phyloP scores from a whole-genome alignment of 2,113 vertebrate species.

The Scatophagus argus region DNA sequence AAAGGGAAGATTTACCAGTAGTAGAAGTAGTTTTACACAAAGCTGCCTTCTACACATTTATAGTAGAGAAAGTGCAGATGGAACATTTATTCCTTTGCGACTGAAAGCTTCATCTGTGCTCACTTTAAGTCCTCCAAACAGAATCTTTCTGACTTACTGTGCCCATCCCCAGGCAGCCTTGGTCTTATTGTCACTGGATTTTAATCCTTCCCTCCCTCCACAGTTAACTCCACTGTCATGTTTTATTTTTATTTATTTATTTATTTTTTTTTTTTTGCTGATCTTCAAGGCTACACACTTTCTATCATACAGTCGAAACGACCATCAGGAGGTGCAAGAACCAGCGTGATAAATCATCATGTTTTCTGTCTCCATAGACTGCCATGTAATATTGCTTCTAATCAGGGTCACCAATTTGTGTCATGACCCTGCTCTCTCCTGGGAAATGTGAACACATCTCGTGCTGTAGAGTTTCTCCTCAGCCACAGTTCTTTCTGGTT shows the following conservation, averaged over 20 bases:
- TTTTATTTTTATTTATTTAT: too few relatives aligned
- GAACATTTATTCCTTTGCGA: constrained; percentile 7
- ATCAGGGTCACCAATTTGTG: background rate
- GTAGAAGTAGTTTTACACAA: too few relatives aligned
- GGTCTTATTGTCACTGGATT: background rate
- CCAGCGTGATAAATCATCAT: background rate
- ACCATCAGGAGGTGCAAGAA: background rate
- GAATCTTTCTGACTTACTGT: constrained; percentile 1
- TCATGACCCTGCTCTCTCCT: background rate
- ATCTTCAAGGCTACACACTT: constrained; percentile 2
- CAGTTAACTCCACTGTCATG: background rate
- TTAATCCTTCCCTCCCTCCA: background rate
- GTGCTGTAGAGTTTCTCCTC: background rate
- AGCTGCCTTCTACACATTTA: background rate
- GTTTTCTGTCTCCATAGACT: background rate
- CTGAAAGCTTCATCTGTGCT: background rate
- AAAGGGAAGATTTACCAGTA: too few relatives aligned
- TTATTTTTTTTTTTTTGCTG: too few relatives aligned
- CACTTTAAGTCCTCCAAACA: constrained; percentile 13
- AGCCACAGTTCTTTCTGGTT: background rate
- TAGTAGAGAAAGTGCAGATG: constrained; percentile 1
- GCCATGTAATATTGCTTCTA: constrained; percentile 3
- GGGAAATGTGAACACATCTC: background rate
- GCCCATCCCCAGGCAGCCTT: background rate
- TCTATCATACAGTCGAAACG: background rate